phyloP scores from a whole-genome alignment of 2,797 vertebrate genomes.

The Danio aesculapii region DNA sequence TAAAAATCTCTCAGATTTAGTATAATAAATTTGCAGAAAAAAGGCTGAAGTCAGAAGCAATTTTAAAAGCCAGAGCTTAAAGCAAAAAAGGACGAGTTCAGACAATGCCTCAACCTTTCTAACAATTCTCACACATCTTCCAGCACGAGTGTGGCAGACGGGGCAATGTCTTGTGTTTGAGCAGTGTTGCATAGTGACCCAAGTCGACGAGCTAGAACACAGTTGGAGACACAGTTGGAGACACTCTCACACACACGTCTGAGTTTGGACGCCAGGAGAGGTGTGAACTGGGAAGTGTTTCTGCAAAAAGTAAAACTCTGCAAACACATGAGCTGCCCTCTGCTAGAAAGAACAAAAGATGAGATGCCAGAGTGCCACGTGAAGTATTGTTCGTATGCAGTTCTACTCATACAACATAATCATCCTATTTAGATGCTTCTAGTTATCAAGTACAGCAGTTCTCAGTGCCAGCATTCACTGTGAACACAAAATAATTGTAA shows the following conservation, averaged over 20 bases:
- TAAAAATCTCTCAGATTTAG: background rate
- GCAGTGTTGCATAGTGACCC: conserved; percentile 49
- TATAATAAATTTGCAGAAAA: conserved; percentile 13
- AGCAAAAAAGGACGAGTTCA: conserved; percentile 36
- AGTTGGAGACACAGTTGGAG: conserved; percentile 27
- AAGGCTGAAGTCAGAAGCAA: background rate
- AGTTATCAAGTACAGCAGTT: background rate
- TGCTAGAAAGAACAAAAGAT: conserved; percentile 1
- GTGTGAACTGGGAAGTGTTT: conserved; percentile 26
- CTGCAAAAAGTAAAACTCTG: conserved; percentile 18
- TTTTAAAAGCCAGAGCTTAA: conserved; percentile 37
- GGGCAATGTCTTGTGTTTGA: conserved; percentile 43
- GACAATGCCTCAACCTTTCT: conserved; percentile 28
- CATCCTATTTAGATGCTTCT: background rate
- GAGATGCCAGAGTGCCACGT: background rate
- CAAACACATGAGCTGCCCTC: background rate
- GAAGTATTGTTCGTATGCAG: background rate
- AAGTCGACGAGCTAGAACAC: conserved; percentile 32
- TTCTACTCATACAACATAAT: conserved; percentile 15
- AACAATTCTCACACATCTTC: conserved; percentile 35
- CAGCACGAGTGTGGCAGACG: conserved; percentile 19
- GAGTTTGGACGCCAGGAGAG: conserved; percentile 28
- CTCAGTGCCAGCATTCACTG: background rate
- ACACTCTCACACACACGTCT: conserved; percentile 29
- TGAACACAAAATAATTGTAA: background rate